Evolutionary conservation across 1,140 invertebrate species (phyloP).

Genomic region (Hestina assimilis): DNA sequence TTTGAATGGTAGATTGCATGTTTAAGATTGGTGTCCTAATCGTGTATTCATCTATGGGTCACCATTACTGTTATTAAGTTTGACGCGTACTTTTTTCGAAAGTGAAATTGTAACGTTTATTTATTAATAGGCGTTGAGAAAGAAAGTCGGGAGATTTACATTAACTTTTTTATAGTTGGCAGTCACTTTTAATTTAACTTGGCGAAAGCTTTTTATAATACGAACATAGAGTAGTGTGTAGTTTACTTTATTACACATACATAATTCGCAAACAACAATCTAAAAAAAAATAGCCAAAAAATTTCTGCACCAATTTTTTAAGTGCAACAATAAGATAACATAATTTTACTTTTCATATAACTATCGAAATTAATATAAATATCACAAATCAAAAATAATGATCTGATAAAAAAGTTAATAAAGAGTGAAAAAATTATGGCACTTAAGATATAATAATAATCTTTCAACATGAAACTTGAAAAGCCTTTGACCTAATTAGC

Average conservation of each 20-base stretch:
- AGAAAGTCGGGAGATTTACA: slow-evolving; percentile 11
- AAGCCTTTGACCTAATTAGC: neutral
- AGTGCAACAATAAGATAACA: too few relatives aligned
- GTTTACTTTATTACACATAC: neutral
- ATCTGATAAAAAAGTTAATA: neutral
- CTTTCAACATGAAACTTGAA: neutral
- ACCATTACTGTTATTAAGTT: slow-evolving; percentile 13
- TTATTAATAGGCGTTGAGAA: slow-evolving; percentile 10
- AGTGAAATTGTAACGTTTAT: slow-evolving; percentile 19
- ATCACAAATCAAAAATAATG: too few relatives aligned
- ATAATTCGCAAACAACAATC: neutral
- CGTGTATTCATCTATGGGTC: slow-evolving; percentile 14
- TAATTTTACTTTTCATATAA: too few relatives aligned
- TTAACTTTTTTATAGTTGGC: slow-evolving; percentile 12
- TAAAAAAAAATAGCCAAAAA: neutral
- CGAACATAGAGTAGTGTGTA: neutral
- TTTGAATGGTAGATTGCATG: neutral
- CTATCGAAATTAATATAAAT: too few relatives aligned
- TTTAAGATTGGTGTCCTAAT: neutral
- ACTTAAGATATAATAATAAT: neutral
- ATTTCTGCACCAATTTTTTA: too few relatives aligned
- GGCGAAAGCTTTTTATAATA: slow-evolving; percentile 9
- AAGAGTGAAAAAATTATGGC: neutral
- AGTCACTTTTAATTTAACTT: slow-evolving; percentile 1
- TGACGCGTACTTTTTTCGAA: slow-evolving; percentile 15